Conservation (phyloP, 2,797 vertebrate species). For the Catamblyrhynchus diadema region DNA sequence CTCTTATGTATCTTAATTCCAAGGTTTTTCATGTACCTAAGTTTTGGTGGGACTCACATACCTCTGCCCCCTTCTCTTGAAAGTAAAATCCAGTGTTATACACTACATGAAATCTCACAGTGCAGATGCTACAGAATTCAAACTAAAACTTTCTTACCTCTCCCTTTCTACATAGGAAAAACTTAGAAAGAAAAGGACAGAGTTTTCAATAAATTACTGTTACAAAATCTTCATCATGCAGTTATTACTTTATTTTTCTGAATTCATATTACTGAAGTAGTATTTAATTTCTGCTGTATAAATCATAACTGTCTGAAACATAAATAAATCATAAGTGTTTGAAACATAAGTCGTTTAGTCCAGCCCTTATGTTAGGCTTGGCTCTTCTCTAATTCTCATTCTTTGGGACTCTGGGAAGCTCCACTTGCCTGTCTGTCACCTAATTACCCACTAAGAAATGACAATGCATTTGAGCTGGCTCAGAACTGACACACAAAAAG, state of each 20-base stretch:
- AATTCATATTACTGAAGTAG: background rate
- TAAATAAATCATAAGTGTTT: background rate
- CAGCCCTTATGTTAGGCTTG: background rate
- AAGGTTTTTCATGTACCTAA: background rate
- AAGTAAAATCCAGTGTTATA: background rate
- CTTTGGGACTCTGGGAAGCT: background rate
- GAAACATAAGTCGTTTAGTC: background rate
- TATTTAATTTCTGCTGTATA: background rate
- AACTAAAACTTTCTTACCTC: background rate
- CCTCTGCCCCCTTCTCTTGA: background rate
- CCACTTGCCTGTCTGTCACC: constrained; percentile 2
- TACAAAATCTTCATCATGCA: background rate
- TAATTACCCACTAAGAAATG: constrained; percentile 5
- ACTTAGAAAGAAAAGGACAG: background rate
- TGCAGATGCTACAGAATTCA: background rate
- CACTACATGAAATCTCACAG: background rate
- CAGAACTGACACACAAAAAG: background rate
- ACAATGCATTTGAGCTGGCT: background rate
- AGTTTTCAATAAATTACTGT: background rate
- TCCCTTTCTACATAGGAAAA: background rate
- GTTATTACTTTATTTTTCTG: background rate
- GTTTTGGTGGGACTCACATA: background rate
- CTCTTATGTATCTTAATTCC: background rate
- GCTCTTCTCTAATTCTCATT: background rate
- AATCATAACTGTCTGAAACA: background rate